Base-by-base conservation (phyloP, 1,140 invertebrate genomes). In the Pemphigus obesinymphae region DNA sequence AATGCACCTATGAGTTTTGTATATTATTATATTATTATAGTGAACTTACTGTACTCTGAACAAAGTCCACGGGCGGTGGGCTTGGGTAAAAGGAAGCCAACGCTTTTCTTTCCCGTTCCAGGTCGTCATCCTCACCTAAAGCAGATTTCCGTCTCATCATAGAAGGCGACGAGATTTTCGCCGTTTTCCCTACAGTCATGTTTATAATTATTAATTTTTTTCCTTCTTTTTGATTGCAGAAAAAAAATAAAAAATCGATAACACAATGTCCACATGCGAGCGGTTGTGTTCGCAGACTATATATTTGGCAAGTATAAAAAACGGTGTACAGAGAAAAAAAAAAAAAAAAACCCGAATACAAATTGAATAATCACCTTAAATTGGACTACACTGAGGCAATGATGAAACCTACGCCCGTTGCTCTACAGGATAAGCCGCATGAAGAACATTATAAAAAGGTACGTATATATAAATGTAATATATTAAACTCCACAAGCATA, bases 351-450 rank as follows among this genome's bases (percentile, higher is more conserved):
- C 20, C 43, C 1, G 53, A 17, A 37, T 63, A 63, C 40, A 80
- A 80, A 80, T 80, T 80, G 76, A 63, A 80, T 80, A 80, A 80
- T 80, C 40, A 40, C 55, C 76, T 80, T 80, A 80, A 80, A 80
- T 80, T 80, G 76, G 40, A 80, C 76, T 80, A 80, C 53, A 80
- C 55, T 43, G 76, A 58, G 55, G 7, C 76, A 80, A 80, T 80
- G 76, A 61, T 34, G 2, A 43, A 61, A 80, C 76, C 76, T 80
- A 80, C 76, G 76, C 76, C 17, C 15, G 48, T 58, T 40, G 17
- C 26, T 8, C 29, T 55, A 61, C 17, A 58, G 76, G 55, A 80
- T 80, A 80, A 43, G 55, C 37, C 26, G 55, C 40, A 50, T 3
- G 40, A 63, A 73, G 31, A 26, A 72, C n/a, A n/a, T n/a, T 48